These are phyloP conservation scores for Dorcus hopei DNA, from an alignment of 2,888 invertebrate species.

Conservation along the genomic window DNA sequence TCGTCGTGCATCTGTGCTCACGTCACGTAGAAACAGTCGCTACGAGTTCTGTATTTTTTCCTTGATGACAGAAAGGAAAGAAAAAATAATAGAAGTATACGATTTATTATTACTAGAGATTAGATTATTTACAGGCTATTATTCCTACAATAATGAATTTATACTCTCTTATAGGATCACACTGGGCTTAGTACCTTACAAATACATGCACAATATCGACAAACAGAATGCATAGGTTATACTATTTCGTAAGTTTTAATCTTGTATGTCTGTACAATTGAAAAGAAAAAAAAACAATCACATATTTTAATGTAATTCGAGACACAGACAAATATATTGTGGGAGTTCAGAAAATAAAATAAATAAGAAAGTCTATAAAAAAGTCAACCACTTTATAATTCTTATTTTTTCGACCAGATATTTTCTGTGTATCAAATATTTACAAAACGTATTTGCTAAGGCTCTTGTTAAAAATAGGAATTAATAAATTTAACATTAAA, in stretches of 20 bases:
- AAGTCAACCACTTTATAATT: too few species aligned
- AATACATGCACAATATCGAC: constrained; percentile 45
- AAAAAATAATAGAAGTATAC: constrained; percentile 42
- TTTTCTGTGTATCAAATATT: too few species aligned
- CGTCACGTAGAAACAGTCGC: not conserved
- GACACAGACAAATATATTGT: too few species aligned
- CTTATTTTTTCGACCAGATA: too few species aligned
- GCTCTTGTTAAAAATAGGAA: too few species aligned
- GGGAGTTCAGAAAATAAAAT: too few species aligned
- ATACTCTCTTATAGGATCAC: constrained; percentile 41
- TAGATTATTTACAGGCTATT: constrained; percentile 39
- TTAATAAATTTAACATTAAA: too few species aligned
- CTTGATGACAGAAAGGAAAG: constrained; percentile 16
- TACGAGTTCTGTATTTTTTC: not conserved
- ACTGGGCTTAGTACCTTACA: constrained; percentile 44
- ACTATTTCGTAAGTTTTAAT: constrained; percentile 4
- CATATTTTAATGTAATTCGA: too few species aligned
- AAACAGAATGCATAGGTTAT: constrained; percentile 24
- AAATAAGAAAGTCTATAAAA: too few species aligned
- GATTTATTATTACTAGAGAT: constrained; percentile 42
- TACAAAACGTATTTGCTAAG: too few species aligned
- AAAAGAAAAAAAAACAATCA: too few species aligned
- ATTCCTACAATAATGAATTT: constrained; percentile 37
- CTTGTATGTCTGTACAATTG: too few species aligned
- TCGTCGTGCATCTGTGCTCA: not conserved